phyloP scores from a whole-genome alignment of 2,113 vertebrate species.

The Clinocottus analis region DNA sequence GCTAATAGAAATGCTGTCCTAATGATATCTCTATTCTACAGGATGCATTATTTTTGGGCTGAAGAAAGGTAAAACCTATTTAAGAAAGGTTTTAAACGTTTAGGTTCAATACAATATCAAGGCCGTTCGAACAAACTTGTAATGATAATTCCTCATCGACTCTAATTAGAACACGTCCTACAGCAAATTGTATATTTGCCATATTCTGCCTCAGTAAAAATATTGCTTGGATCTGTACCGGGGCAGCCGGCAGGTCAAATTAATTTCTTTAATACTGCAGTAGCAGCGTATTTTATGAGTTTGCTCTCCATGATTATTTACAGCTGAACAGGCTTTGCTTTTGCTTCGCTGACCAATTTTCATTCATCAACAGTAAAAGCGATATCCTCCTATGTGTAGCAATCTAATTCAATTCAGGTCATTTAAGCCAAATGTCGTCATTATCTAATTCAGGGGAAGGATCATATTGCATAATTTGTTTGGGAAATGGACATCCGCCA shows the following conservation, averaged over 20 bases:
- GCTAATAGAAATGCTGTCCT: background rate
- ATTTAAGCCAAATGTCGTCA: constrained; percentile 56
- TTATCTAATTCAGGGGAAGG: constrained; percentile 35
- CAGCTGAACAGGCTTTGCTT: constrained; percentile 41
- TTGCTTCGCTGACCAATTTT: constrained; percentile 33
- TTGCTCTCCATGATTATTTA: constrained; percentile 27
- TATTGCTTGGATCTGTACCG: background rate
- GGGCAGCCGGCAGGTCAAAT: constrained; percentile 23
- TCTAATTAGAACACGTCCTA: constrained; percentile 4
- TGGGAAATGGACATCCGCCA: constrained; percentile 27
- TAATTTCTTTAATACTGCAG: constrained; percentile 15
- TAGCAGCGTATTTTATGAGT: constrained; percentile 9
- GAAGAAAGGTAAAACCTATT: background rate
- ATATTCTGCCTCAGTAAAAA: constrained; percentile 6
- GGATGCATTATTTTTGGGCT: background rate
- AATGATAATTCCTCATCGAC: background rate
- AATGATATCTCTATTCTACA: background rate
- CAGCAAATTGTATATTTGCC: constrained; percentile 21
- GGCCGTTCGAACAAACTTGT: background rate
- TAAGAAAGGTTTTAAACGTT: background rate
- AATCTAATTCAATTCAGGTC: constrained; percentile 45
- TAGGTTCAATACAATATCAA: background rate
- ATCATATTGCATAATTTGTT: constrained; percentile 44
- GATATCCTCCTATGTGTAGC: constrained; percentile 29
- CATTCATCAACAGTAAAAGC: constrained; percentile 38